Percentiles rank a stretch among this genome's conserved stretches.
Evolutionary conservation across 2,113 vertebrate genomes (phyloP).

Genomic region (Riparia riparia): DNA sequence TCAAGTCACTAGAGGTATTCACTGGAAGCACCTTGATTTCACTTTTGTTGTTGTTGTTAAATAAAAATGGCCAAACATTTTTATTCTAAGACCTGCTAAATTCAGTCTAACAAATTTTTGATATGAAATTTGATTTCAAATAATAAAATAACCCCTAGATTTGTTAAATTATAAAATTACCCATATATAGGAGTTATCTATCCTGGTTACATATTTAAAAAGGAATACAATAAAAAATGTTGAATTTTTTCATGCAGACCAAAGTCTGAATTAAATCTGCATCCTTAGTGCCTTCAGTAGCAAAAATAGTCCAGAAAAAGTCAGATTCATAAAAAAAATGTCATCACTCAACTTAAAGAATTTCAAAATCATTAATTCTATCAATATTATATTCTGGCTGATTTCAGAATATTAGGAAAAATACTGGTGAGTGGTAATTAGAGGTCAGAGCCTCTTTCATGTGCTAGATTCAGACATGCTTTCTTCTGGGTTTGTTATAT

Average conservation of each 20-base stretch:
- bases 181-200: neutral
- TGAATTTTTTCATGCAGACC: neutral
- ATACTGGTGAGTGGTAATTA: neutral
- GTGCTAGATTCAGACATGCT: neutral
- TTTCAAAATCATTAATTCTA: neutral
- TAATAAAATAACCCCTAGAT: neutral
- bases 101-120: neutral
- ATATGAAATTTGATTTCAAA: neutral
- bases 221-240: neutral
- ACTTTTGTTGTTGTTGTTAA: neutral
- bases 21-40: neutral
- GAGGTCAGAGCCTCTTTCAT: neutral
- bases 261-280: neutral
- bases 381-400: neutral
- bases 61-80: neutral
- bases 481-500: neutral
- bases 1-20: neutral
- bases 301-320: neutral
- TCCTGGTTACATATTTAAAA: neutral
- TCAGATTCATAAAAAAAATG: neutral
- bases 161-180: neutral
- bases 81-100: neutral
- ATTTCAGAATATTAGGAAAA: neutral
- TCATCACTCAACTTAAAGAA: fast-evolving
- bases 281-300: neutral